Evolutionary conservation across 2,797 vertebrate genomes (phyloP), one percentile per base, ranked within the genome.

Genomic region (Epinephelus awoara): DNA sequence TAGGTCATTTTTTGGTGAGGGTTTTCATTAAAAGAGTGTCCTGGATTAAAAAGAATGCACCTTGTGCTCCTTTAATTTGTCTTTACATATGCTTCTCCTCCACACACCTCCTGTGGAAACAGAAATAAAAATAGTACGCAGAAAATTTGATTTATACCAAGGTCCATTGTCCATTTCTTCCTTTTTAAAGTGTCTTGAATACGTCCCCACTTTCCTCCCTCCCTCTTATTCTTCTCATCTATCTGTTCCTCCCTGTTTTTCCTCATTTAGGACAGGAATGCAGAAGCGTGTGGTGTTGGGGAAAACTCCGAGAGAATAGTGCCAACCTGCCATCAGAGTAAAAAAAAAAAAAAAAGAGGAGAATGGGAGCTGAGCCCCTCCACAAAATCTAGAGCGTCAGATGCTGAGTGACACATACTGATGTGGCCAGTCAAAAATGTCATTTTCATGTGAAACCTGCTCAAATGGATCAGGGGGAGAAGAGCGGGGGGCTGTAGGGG

Each of bases 371-470:
- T 46, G 89, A 89, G 91, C 86, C 79, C 90, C 80, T 81, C 90
- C 90, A 93, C 86, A 94, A 94, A 94, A 76, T 42, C 40, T 42
- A 42, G 40, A 84, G 93, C 87, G 83, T 94, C 88, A 93, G 90
- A 95, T 82, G 87, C 94, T 90, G 94, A 95, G 92, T 95, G 96
- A 96, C 95, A 95, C 85, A 85, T 87, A 91, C 89, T 93, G 94
- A 96, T 94, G 91, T 88, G 93, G 55, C 4, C 87, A 95, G 95
- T 95, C 95, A 95, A 93, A 95, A 93, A 96, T 94, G 93, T 95
- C 91, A 95, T 94, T 94, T 93, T 95, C 91, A 91, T 88, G 82
- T 85, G 86, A 95, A 95, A 91, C 84, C 88, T 90, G 89, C 93
- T 95, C 82, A 82, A 91, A 94, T 90, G 68, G 86, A 94, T 92